phyloP scores from a whole-genome alignment of 2,113 vertebrate species.

The Camelus dromedarius region DNA sequence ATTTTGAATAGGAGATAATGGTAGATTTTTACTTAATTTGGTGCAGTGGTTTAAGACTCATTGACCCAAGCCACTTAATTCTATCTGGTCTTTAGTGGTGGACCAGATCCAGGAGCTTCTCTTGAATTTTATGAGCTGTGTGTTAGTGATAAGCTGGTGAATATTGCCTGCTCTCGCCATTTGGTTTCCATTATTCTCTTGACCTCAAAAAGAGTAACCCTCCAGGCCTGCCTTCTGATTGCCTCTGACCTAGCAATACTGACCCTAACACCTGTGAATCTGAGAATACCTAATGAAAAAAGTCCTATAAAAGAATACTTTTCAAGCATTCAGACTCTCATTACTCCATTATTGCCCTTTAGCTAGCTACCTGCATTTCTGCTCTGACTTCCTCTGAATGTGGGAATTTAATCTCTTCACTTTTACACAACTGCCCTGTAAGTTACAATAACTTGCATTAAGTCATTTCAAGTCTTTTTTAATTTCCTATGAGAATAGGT shows the following conservation, averaged over 20 bases:
- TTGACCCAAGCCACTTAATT: neutral
- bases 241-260: neutral
- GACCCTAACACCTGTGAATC: conserved; percentile 46
- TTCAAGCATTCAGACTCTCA: conserved; percentile 30
- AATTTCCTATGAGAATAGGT: conserved; percentile 79
- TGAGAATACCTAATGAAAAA: conserved; percentile 11
- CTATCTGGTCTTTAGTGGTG: neutral
- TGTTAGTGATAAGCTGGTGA: neutral
- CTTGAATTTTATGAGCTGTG: neutral
- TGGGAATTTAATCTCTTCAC: conserved; percentile 69
- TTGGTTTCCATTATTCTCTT: neutral
- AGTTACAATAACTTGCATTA: conserved; percentile 79
- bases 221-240: neutral
- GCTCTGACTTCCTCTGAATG: conserved; percentile 65
- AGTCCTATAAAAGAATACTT: conserved; percentile 26
- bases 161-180: neutral
- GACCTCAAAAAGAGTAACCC: neutral
- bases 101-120: neutral
- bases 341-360: conserved; percentile 64
- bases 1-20: neutral
- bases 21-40: neutral
- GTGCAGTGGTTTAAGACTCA: neutral
- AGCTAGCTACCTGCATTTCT: conserved; percentile 51
- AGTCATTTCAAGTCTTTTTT: conserved; percentile 71
- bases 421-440: conserved; percentile 71